phyloP scores from a whole-genome alignment of 2,888 invertebrate genomes.

The Ormia ochracea region DNA sequence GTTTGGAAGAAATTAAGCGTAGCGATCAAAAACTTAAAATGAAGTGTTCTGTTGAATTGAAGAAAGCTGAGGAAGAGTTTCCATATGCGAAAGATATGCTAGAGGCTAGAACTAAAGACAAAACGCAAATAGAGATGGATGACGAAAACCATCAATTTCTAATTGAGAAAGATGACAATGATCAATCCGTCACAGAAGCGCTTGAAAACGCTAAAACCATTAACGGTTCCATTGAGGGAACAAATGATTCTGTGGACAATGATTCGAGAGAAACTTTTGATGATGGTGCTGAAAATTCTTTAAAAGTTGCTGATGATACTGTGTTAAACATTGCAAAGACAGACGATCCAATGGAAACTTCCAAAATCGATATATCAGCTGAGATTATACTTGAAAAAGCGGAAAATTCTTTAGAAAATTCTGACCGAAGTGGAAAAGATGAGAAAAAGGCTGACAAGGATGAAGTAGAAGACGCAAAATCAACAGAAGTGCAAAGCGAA shows the following conservation, averaged over 20 bases:
- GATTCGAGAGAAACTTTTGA: neutral
- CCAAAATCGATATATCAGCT: neutral
- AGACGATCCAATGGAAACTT: neutral
- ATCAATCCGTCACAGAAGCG: conserved; percentile 14
- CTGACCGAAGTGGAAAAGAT: neutral
- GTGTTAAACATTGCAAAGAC: neutral
- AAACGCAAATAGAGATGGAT: conserved; percentile 1
- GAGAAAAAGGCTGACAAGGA: neutral
- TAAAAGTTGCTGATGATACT: neutral
- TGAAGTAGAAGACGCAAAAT: neutral
- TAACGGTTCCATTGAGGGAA: conserved; percentile 62
- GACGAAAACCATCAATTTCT: neutral
- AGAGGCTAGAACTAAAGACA: conserved; percentile 48
- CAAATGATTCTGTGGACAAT: conserved; percentile 14
- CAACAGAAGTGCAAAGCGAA: neutral
- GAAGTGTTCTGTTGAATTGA: conserved; percentile 69
- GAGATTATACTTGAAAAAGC: neutral
- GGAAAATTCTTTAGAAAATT: neutral
- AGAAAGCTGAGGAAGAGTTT: conserved; percentile 70
- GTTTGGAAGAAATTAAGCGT: conserved; percentile 71
- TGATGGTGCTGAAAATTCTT: neutral
- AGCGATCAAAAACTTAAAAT: conserved; percentile 74
- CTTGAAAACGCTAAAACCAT: conserved; percentile 57
- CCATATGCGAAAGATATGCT: conserved; percentile 70
- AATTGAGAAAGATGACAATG: neutral